A percentile compares a stretch with the other conserved stretches of the same genome.
phyloP scores from a whole-genome alignment of 2,797 vertebrate species.

The Cheirogaleus major region DNA sequence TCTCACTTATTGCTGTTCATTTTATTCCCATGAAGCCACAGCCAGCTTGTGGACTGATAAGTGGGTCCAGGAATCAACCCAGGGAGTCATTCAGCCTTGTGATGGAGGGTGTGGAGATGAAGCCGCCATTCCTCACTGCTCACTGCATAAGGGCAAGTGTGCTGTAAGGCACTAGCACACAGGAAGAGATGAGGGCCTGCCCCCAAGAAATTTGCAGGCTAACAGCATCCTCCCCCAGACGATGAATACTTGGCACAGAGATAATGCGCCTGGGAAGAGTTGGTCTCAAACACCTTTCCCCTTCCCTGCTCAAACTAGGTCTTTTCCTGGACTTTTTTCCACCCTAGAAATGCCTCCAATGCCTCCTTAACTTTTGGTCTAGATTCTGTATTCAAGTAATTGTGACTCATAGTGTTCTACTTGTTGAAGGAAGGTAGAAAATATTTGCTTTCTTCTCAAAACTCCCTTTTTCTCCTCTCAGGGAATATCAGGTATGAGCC shows the following conservation, averaged over 20 bases:
- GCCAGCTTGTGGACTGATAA: background rate
- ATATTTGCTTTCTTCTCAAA: background rate
- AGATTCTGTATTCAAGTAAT: background rate
- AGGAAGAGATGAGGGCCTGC: background rate
- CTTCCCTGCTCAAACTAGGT: too few species aligned
- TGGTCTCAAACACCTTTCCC: background rate
- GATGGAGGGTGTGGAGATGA: background rate
- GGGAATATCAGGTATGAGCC: background rate
- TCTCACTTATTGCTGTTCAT: background rate
- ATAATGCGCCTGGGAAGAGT: background rate
- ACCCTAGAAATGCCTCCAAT: background rate
- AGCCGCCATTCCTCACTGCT: background rate
- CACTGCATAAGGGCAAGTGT: too few species aligned
- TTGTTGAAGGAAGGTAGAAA: background rate
- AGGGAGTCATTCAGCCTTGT: background rate
- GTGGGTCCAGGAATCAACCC: background rate
- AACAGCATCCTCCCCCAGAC: too few species aligned
- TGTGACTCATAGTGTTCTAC: background rate
- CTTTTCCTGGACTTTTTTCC: background rate
- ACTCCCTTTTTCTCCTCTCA: background rate
- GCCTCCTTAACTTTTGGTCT: background rate
- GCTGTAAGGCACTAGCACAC: fast-evolving
- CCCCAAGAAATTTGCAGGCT: background rate
- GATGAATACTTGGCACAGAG: background rate
- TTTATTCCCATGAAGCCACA: background rate